Percentiles rank a stretch among this genome's conserved stretches.
Evolutionary conservation across 2,113 vertebrate genomes (phyloP).

Genomic region (Calyptommatus sinebrachiatus): DNA sequence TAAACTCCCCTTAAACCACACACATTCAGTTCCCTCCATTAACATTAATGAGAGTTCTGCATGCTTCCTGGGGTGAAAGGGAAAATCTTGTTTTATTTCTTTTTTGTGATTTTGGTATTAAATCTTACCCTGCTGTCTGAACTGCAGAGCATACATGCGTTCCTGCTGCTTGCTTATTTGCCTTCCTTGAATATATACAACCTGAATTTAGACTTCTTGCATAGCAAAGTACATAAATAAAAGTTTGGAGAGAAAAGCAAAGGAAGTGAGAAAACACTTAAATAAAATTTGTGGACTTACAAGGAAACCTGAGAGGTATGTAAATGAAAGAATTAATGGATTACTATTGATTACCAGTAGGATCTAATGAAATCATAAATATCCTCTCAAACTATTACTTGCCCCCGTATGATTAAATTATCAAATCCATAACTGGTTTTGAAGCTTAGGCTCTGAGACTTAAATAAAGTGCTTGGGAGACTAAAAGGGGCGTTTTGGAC

Average conservation of each 20-base stretch:
- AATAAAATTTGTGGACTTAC: conserved; percentile 47
- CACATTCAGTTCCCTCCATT: conserved; percentile 61
- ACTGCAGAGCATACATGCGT: conserved; percentile 43
- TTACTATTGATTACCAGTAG: conserved; percentile 69
- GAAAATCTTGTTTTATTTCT: conserved; percentile 57
- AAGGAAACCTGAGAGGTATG: conserved; percentile 54
- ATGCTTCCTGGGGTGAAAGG: conserved; percentile 46
- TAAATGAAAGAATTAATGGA: conserved; percentile 67
- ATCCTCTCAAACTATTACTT: conserved; percentile 62
- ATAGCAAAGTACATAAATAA: conserved; percentile 52
- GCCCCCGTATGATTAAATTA: conserved; percentile 68
- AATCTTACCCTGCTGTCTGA: conserved; percentile 60
- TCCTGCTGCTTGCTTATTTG: conserved; percentile 55
- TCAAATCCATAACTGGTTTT: conserved; percentile 67
- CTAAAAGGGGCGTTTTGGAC: conserved; percentile 55
- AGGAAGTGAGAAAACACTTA: conserved; percentile 25
- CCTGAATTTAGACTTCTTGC: conserved; percentile 43
- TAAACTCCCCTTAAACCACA: conserved; percentile 52
- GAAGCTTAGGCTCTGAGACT: conserved; percentile 54
- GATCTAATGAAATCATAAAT: conserved; percentile 71
- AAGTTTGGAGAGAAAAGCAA: conserved; percentile 19
- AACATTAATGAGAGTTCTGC: conserved; percentile 66
- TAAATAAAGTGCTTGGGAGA: conserved; percentile 65
- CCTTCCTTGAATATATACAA: conserved; percentile 43
- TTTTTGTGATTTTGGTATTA: conserved; percentile 53